Base-by-base conservation (phyloP, 2,888 invertebrate species). In the Eulithis prunata region DNA sequence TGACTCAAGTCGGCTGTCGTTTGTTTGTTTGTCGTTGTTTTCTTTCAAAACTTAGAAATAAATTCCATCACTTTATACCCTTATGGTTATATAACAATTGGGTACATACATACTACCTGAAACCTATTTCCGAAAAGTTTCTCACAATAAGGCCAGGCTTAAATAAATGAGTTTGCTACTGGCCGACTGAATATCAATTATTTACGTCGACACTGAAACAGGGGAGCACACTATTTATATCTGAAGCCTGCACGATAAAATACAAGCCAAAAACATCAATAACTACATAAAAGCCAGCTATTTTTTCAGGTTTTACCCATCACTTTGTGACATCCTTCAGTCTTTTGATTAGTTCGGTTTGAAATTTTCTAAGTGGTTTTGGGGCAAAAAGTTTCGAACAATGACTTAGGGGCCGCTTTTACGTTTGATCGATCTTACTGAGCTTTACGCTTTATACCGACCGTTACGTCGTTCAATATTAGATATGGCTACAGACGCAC, bases 131-230 rank as follows among this genome's bases (percentile, higher is more conserved):
- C n/a, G n/a, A n/a, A 78, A 80, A 75, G 73, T 78, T 78, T 70
- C 66, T 72, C 73, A 65, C 70, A 77, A 79, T 75, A 77, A 71
- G 78, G 75, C 75, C 75, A 58, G 60, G 62, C 63, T 77, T 84
- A 77, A 83, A 87, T 87, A 87, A 83, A 78, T 81, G 72, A 86
- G 79, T 69, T 73, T 68, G 68, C 78, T 74, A 74, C 73, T 69
- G 69, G 68, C 74, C 75, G 73, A 68, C 73, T 69, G 72, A 68
- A 71, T 73, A 82, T 87, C 74, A 81, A 83, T 79, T 84, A 85
- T 85, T 79, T 77, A 83, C 70, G 72, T 72, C 72, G 73, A 66
- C 73, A 69, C 75, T 76, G 74, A 69, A 76, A 74, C 76, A 75
- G 72, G 68, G 69, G 47, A 67, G 46, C 64, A 49, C 54, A 70